Evolutionary conservation across 2,888 invertebrate species (phyloP).

Genomic region (Caenorhabditis plicata): DNA sequence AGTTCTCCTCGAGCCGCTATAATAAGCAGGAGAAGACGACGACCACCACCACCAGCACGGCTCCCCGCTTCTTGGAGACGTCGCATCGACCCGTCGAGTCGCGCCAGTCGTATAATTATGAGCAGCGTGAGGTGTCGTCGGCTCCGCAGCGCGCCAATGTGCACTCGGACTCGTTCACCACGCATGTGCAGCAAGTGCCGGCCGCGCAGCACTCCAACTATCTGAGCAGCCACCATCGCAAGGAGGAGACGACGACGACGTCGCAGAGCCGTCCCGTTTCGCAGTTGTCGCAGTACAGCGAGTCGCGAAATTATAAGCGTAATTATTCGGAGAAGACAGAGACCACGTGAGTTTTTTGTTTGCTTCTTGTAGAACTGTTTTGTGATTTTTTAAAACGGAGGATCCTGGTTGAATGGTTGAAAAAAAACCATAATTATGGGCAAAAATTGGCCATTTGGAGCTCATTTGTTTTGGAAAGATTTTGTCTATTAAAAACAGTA

Average conservation of each 20-base stretch:
- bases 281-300: conserved; percentile 42
- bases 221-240: conserved; percentile 26
- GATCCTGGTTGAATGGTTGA: no score
- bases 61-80: conserved; percentile 20
- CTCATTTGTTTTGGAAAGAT: no score
- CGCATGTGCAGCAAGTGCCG: no score
- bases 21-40: conserved; percentile 31
- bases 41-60: conserved; percentile 27
- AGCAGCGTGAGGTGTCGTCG: conserved; percentile 21
- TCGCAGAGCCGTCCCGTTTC: conserved; percentile 46
- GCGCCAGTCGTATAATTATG: conserved; percentile 40
- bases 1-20: conserved; percentile 31
- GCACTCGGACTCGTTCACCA: background rate
- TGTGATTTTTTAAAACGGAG: background rate
- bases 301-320: conserved; percentile 39
- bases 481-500: no score
- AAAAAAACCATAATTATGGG: no score
- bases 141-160: conserved; percentile 33
- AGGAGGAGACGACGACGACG: no score
- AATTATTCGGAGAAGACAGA: conserved; percentile 50
- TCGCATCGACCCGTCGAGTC: conserved; percentile 32
- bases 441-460: no score
- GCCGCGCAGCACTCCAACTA: conserved; percentile 34
- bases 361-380: background rate
- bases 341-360: conserved; percentile 17